Base-by-base conservation (phyloP, 2,888 invertebrate genomes). In the Phania funesta region DNA sequence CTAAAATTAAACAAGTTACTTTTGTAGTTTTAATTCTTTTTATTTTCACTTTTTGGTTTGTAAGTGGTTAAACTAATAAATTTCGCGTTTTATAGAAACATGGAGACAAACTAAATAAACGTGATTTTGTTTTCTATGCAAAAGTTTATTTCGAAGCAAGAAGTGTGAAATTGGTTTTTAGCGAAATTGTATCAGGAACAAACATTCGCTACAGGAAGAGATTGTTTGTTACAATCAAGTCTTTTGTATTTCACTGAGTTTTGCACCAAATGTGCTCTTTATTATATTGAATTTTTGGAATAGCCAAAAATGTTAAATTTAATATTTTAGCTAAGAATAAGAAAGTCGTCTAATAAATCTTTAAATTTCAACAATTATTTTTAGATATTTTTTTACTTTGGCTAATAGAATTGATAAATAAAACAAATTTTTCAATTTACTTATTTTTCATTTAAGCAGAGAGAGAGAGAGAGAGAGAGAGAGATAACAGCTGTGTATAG, bases 161-260 rank as follows among this genome's bases (percentile, higher is more conserved):
- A 74, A 82, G 78, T 82, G 82, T 82, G 82, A 82, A 82, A 82
- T 82, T 82, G 74, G 68, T 70, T 82, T 82, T 78, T 58, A 24
- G 73, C 35, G 20, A 71, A 75, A 70, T 65, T 75, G 65, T 70
- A 32, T 58, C 58, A 44, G 70, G 56, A 78, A 71, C 56, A 58
- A 77, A 48, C 64, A 26, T n/a, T 16, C 29, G 52, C 13, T 65
- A 26, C 24, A 65, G 64, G 52, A 44, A 74, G 44, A 35, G 32
- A 22, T 74, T 54, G 24, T 44, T 64, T 54, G 44, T 64, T 32
- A 65, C 32, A 46, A 4, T 46, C 54, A 74, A 20, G 16, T 13
- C 46, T 48, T 48, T 6, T 41, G 24, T 41, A 20, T 26, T 68
- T 54, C 11, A 67, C 8, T 38, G 1, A 22, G 22, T 4, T 13